Conservation (phyloP, 30 jellyfish, hydroid and myxozoan genomes). For the Cassiopea xamachana region DNA sequence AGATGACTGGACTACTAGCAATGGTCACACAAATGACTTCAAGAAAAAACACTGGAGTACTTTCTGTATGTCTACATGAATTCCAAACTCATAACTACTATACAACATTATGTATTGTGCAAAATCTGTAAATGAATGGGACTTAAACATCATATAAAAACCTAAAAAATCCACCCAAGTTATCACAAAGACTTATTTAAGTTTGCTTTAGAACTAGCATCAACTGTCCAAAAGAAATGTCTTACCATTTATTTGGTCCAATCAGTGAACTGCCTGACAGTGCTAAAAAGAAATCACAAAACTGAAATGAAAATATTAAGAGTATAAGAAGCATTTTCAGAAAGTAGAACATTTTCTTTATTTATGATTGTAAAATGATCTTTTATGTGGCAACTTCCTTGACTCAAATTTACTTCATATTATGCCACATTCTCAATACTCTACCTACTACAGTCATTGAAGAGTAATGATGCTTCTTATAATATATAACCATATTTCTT, state of each 20-base stretch:
- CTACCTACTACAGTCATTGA: too few species aligned
- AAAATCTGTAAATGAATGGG: too few species aligned
- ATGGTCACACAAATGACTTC: not conserved
- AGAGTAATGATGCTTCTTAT: too few species aligned
- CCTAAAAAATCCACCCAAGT: not conserved
- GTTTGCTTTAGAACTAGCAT: not conserved
- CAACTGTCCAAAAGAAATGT: not conserved
- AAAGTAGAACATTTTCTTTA: not conserved
- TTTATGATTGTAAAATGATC: not conserved
- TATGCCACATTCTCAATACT: too few species aligned
- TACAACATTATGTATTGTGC: too few species aligned
- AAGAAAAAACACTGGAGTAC: too few species aligned
- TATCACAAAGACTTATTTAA: not conserved
- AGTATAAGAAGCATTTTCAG: not conserved
- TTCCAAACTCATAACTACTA: too few species aligned
- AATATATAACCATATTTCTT: too few species aligned
- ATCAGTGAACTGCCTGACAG: conserved; percentile 44
- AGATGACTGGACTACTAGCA: not conserved
- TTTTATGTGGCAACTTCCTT: too few species aligned
- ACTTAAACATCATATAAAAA: too few species aligned
- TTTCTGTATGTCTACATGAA: too few species aligned
- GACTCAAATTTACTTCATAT: too few species aligned
- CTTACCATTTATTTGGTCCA: conserved; percentile 64
- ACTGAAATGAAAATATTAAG: not conserved
- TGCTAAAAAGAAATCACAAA: conserved; percentile 17